These are phyloP conservation scores for Pararge aegeria DNA, from an alignment of 1,140 invertebrate species.

Conservation along the genomic window DNA sequence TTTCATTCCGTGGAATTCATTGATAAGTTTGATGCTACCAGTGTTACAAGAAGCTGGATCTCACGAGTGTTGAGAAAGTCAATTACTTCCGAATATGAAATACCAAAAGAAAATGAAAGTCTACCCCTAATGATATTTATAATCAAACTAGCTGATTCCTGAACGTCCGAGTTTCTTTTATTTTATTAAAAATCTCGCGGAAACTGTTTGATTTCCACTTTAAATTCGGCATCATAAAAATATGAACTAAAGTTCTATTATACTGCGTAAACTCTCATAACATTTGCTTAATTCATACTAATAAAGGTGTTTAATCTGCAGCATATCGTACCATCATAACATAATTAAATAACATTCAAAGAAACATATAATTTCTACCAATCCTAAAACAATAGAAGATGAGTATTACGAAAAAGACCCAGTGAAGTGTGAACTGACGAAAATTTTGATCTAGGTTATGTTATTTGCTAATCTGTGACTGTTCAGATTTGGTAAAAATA, in stretches of 20 bases:
- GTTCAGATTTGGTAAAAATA: conserved; percentile 46
- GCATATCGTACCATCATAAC: too few species aligned
- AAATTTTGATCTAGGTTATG: conserved; percentile 39
- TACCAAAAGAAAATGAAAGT: conserved; percentile 43
- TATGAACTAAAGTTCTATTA: too few species aligned
- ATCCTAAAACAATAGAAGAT: neutral
- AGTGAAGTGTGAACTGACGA: conserved; percentile 40
- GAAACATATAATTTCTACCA: neutral
- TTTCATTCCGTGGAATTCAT: conserved; percentile 77
- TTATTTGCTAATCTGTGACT: conserved; percentile 32
- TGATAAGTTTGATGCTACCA: conserved; percentile 77
- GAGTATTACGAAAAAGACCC: conserved; percentile 29
- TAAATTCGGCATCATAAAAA: too few species aligned
- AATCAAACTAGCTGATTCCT: neutral
- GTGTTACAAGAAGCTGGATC: conserved; percentile 70
- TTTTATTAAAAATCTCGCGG: too few species aligned
- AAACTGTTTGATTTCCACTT: too few species aligned
- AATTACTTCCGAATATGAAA: conserved; percentile 51
- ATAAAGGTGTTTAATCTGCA: too few species aligned
- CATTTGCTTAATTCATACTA: too few species aligned
- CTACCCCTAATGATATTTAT: conserved; percentile 9
- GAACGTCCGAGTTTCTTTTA: too few species aligned
- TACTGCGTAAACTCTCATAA: too few species aligned
- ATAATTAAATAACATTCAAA: neutral
- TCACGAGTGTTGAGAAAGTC: conserved; percentile 64